Base-by-base conservation (phyloP, 1,140 invertebrate species). In the Macrocentrus cingulum region DNA sequence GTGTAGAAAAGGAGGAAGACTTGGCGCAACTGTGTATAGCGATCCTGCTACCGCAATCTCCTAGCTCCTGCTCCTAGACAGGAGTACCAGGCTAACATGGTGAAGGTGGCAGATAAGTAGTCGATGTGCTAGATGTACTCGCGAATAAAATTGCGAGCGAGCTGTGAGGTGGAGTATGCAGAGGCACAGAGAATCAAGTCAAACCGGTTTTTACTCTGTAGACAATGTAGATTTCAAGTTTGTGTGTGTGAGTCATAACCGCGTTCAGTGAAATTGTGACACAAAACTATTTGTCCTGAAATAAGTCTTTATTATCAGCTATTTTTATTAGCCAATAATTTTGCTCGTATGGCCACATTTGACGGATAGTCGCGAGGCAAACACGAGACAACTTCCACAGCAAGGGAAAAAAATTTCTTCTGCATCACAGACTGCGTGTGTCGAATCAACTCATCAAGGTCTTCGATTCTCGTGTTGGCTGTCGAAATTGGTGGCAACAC, bases 401-500 rank as follows among this genome's bases (percentile, higher is more conserved):
- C 44, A n/a, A 59, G 41, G 15, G 25, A 34, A 22, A 62, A 29
- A 20, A 63, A 77, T 56, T 68, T 67, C 39, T 66, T 62, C n/a
- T 66, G 61, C 79, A 80, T 80, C 5, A 63, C 19, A 2, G 66
- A 60, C 11, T 80, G 65, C 1, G 78, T 69, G 44, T 66, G 66
- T 53, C 82, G 72, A 19, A 74, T 73, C 0, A 84, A 63, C 13
- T 70, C 61, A 4, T 70, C 64, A 2, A 84, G 71, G 59, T 84
- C 80, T 0, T 67, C 65, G 2, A 66, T 16, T 36, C 66, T 75
- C 23, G 82, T 57, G 9, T 78, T 79, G 57, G 72, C 59, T 13
- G 83, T 84, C 1, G 72, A 55, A 16, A 85, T 72, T 11, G 76
- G 71, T 16, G 81, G 77, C 15, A 85, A 66, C 51, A 78, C 72